Evolutionary conservation across 2,113 vertebrate genomes (phyloP).

Genomic region (Cryptotis parvus): DNA sequence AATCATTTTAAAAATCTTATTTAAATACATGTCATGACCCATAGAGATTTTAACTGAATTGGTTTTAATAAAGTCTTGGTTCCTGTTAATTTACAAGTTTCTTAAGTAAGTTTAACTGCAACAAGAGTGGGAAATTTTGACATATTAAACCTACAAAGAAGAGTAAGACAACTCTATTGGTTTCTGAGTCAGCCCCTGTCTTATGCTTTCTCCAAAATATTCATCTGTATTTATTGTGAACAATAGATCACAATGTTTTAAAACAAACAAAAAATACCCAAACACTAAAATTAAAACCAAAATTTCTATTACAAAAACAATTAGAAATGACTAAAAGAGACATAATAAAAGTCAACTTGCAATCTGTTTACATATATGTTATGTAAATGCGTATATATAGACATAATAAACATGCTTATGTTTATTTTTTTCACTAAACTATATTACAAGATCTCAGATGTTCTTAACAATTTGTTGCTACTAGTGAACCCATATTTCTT

Average conservation of each 20-base stretch:
- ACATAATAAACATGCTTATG: too few species aligned
- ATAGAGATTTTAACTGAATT: slow-evolving; percentile 40
- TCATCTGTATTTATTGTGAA: background rate
- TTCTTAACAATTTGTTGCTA: slow-evolving; percentile 27
- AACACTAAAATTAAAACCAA: background rate
- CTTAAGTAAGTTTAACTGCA: background rate
- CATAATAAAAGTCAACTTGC: background rate
- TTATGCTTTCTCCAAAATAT: background rate
- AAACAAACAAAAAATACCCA: background rate
- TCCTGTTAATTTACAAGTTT: slow-evolving; percentile 21
- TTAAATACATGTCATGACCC: slow-evolving; percentile 28
- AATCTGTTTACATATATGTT: background rate
- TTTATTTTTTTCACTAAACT: background rate
- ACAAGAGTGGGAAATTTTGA: background rate
- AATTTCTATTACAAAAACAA: background rate
- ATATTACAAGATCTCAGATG: slow-evolving; percentile 3
- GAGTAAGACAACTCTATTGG: background rate
- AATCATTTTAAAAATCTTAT: background rate
- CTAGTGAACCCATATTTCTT: background rate
- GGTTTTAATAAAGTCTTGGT: background rate
- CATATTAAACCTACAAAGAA: background rate
- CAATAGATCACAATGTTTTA: background rate
- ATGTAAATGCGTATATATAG: background rate
- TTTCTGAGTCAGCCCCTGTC: background rate
- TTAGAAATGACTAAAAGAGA: background rate